Evolutionary conservation across 2,797 vertebrate genomes (phyloP), one percentile per base, ranked within the genome.

Genomic region (Neostethus bicornis): DNA sequence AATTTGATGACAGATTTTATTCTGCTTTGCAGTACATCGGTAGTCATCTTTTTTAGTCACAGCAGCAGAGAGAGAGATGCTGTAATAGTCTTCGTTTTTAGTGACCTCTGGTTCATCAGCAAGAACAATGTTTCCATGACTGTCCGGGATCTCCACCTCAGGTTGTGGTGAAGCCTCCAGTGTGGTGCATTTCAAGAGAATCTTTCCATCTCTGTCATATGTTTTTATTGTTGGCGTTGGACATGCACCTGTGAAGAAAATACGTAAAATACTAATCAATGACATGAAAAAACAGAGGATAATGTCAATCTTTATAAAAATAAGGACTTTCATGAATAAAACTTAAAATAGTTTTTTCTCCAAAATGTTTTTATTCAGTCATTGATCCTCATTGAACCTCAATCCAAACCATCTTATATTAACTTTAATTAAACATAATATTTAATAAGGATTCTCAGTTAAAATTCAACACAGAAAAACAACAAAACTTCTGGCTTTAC

Each of bases 141-240:
- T 24, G 41, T 24, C 20, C 39, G 13, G 11, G n/a, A n/a, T n/a
- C n/a, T n/a, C 39, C 39, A 42, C 11, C 14, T 4, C 1, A 42
- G 39, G 39, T 14, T 23, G 19, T 6, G 39, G 39, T 42, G 20
- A 42, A 14, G 5, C 39, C 13, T 20, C 12, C 2, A 3, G 4
- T 4, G 42, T 39, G 3, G 6, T 20, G 42, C 39, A 42, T 20
- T 42, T 20, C 1, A 42, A 29, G 29, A 31, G 4, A 29, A 3
- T 3, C 9, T 31, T 29, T 11, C 31, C 31, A 31, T 8, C 23
- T 20, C n/a, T 0, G 0, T 12, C 0, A 12, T 42, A 9, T 10
- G 0, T 5, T 0, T 0, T 43, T 4, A 61, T 0, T 2, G 0
- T 3, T 0, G 45, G 60, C 0, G 49, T 0, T 46, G 25, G 3